phyloP scores from a whole-genome alignment of 92 coral and sea anemone species.

The Siderastrea radians region DNA sequence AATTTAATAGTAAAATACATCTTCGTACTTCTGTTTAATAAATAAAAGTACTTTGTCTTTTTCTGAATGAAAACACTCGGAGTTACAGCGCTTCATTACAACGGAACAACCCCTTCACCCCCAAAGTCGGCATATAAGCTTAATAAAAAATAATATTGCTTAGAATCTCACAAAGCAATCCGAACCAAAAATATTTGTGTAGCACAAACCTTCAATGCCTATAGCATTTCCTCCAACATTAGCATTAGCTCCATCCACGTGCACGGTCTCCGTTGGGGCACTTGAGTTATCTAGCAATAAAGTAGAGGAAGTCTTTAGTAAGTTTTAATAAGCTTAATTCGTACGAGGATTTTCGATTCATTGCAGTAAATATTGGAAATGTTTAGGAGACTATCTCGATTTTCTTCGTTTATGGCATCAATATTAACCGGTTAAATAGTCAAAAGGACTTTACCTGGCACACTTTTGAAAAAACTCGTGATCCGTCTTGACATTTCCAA shows the following conservation, averaged over 20 bases:
- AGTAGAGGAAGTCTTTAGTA: conserved; percentile 47
- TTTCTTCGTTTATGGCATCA: conserved; percentile 43
- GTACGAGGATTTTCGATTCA: conserved; percentile 49
- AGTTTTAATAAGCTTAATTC: conserved; percentile 34
- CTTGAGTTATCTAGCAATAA: conserved; percentile 46
- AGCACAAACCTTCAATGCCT: conserved; percentile 34
- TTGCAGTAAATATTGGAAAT: conserved; percentile 24
- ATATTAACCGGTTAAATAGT: conserved; percentile 35
- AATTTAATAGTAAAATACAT: conserved; percentile 2
- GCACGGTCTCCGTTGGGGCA: conserved; percentile 31
- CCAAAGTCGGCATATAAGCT: conserved; percentile 8
- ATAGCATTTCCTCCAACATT: conserved; percentile 48
- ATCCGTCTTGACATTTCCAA: conserved; percentile 56
- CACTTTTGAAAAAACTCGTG: conserved; percentile 50
- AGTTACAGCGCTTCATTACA: conserved; percentile 14
- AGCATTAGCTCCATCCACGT: conserved; percentile 39
- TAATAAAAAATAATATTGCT: no score
- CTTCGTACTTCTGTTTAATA: conserved; percentile 10
- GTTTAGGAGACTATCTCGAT: conserved; percentile 24
- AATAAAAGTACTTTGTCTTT: conserved; percentile 12
- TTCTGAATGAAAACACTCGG: conserved; percentile 15
- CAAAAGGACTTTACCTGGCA: conserved; percentile 58
- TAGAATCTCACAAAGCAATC: conserved; percentile 22
- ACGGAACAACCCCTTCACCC: not conserved
- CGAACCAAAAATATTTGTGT: conserved; percentile 36